phyloP scores from a whole-genome alignment of 1,140 invertebrate species.

The Liolophura sinensis region DNA sequence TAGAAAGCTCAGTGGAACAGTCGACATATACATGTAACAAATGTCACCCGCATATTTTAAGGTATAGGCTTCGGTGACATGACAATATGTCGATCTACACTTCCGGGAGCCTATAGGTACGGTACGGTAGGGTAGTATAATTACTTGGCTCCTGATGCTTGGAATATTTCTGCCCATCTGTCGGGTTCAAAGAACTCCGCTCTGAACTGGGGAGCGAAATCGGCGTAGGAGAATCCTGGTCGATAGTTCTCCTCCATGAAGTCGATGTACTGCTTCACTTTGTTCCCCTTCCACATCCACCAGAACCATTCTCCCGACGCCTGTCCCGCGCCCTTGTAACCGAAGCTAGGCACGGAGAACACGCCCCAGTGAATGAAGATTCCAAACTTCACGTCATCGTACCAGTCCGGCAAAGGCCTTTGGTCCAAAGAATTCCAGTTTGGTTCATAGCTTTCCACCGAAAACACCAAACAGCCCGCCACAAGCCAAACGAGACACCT shows the following conservation, averaged over 20 bases:
- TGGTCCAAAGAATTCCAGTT: constrained; percentile 53
- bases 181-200: constrained; percentile 31
- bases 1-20: too few species aligned
- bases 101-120: too few species aligned
- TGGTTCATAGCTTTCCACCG: constrained; percentile 23
- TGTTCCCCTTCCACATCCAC: constrained; percentile 34
- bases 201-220: constrained; percentile 36
- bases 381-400: constrained; percentile 54
- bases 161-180: constrained; percentile 30
- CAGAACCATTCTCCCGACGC: constrained; percentile 26
- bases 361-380: constrained; percentile 57
- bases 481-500: too few species aligned
- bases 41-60: too few species aligned
- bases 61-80: too few species aligned
- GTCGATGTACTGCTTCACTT: constrained; percentile 6
- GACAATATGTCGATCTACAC: too few species aligned
- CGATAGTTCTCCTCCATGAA: constrained; percentile 41
- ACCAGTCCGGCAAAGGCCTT: constrained; percentile 52
- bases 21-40: too few species aligned
- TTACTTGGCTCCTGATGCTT: constrained; percentile 36
- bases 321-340: constrained; percentile 20
- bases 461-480: background rate
- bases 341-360: constrained; percentile 49
- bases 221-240: constrained; percentile 37
- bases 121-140: background rate